Conservation (phyloP, 2,113 vertebrate genomes). For the Phrynosoma platyrhinos region DNA sequence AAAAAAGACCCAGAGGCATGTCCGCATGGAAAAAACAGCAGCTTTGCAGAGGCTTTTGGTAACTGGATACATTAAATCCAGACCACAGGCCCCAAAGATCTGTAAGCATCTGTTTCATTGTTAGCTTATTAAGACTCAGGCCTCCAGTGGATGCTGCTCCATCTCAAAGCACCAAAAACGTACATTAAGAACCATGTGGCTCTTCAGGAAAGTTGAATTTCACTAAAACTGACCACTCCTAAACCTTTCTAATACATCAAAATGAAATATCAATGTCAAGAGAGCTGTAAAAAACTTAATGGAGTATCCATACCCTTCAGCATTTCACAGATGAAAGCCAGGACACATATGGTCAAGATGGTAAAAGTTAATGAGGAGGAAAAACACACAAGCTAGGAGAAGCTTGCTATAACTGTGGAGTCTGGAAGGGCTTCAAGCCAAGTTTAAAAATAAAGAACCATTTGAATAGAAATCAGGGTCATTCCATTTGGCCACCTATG, state of each 20-base stretch:
- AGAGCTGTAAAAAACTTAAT: not conserved
- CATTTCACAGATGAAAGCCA: too few relatives aligned
- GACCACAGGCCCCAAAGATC: not conserved
- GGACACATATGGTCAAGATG: too few relatives aligned
- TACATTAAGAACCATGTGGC: not conserved
- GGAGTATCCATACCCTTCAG: too few relatives aligned
- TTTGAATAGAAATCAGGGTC: not conserved
- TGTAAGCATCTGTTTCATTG: not conserved
- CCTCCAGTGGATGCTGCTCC: not conserved
- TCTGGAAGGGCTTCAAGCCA: not conserved
- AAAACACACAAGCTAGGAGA: too few relatives aligned
- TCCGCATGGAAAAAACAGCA: not conserved
- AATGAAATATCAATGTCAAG: not conserved
- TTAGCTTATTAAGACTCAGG: not conserved
- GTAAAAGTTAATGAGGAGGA: too few relatives aligned
- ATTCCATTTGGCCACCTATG: too few relatives aligned
- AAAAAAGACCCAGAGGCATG: not conserved
- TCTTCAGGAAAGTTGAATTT: conserved; percentile 2
- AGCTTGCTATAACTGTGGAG: too few relatives aligned
- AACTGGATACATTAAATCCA: conserved; percentile 19
- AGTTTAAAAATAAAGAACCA: not conserved
- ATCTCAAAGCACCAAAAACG: not conserved
- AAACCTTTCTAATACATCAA: not conserved
- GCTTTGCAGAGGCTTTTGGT: not conserved
- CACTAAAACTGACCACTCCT: not conserved